Base-by-base conservation (phyloP, 2,113 vertebrate genomes). In the Cottus gobio region DNA sequence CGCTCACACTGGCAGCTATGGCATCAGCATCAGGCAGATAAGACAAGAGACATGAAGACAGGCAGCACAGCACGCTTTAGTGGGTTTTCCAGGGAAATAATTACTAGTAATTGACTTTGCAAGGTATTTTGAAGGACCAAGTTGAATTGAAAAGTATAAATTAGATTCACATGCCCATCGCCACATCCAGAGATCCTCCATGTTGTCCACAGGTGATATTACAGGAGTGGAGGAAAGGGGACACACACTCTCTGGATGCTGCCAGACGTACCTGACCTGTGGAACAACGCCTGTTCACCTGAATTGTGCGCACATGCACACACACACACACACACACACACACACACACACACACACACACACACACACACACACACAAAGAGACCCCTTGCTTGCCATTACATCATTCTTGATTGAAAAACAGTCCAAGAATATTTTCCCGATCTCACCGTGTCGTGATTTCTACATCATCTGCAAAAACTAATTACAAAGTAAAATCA, bases 91-190 rank as follows among this genome's bases (percentile, higher is more conserved):
- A 42, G 3, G 2, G 10, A 4, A 2, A 36, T 60, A 69, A 24
- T 70, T 36, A 80, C 26, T 18, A 1, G 13, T 34, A 5, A 52
- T 11, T 61, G 1, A 44, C 9, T 48, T 20, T 34, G 20, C n/a
- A 69, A 12, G 24, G 20, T 61, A 15, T 16, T 31, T 22, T 63
- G 1, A 28, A 62, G 28, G 10, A 39, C 5, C 11, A 28, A 2
- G 12, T 50, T n/a, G 18, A 37, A 60, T 2, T 48, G 7, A 50
- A 84, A 76, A 56, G 31, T 58, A 63, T 8, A 42, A 71, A 7
- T 54, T 28, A 70, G 26, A 93, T 94, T 96, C 82, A 99, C 97
- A 99, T 97, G 90, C 97, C 97, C 90, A 98, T 94, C 66, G 96
- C 94, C 1, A 90, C 50, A 24, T 94, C 94, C 62, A 99, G 93